These are phyloP conservation scores for Cyprinella venusta DNA, from an alignment of 2,797 vertebrate genomes.

Conservation along the genomic window DNA sequence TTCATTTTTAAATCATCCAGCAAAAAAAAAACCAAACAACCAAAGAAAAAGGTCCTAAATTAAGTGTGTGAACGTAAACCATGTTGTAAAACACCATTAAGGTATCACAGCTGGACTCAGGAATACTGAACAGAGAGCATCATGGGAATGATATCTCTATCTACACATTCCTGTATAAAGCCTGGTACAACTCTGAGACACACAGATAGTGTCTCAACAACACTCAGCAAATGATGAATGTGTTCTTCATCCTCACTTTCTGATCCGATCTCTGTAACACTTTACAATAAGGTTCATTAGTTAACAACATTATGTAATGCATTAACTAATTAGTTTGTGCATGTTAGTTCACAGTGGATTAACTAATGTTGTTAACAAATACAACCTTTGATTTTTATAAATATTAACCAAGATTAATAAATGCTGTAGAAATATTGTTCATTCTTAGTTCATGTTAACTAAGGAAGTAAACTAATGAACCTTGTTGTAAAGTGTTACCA, in stretches of 20 bases:
- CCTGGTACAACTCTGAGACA: not conserved
- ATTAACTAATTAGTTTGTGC: too few species aligned
- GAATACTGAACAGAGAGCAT: conserved; percentile 59
- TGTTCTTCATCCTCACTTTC: not conserved
- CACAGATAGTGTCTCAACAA: not conserved
- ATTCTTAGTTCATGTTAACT: too few species aligned
- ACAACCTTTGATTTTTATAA: too few species aligned
- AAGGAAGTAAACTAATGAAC: too few species aligned
- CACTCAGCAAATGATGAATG: not conserved
- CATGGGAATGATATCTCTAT: conserved; percentile 4
- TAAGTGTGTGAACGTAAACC: conserved; percentile 59
- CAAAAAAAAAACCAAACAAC: not conserved
- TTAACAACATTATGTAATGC: too few species aligned
- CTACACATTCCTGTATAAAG: not conserved
- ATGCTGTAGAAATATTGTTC: too few species aligned
- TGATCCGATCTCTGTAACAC: not conserved
- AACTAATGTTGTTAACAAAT: too few species aligned
- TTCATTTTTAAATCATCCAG: not conserved
- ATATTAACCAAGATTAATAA: too few species aligned
- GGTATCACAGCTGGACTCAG: conserved; percentile 64
- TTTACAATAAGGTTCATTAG: too few species aligned
- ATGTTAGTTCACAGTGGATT: too few species aligned
- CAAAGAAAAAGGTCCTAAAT: conserved; percentile 10
- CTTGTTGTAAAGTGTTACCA: too few species aligned
- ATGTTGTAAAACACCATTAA: conserved; percentile 59